phyloP scores from a whole-genome alignment of 2,888 invertebrate species.

The Lymantria dispar region DNA sequence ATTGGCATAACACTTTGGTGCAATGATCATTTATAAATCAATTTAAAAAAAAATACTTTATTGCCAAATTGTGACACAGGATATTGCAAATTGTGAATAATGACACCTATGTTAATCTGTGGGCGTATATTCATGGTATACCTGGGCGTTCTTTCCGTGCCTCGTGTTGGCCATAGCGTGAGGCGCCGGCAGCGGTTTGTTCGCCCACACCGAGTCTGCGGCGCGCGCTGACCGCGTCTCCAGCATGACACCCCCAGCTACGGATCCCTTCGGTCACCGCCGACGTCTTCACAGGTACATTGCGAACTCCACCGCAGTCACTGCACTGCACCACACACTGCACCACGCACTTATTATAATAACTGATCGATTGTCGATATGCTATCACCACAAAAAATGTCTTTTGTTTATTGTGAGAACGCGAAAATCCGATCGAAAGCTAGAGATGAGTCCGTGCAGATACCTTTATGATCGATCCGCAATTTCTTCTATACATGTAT shows the following conservation, averaged over 20 bases:
- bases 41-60: background rate
- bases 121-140: conserved; percentile 39
- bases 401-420: conserved; percentile 64
- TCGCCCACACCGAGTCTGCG: conserved; percentile 87
- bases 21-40: background rate
- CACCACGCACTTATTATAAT: conserved; percentile 12
- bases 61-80: conserved; percentile 15
- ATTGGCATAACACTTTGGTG: background rate
- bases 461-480: conserved; percentile 39
- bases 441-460: conserved; percentile 43
- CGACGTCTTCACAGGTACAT: conserved; percentile 65
- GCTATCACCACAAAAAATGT: conserved; percentile 48
- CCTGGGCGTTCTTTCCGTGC: conserved; percentile 88
- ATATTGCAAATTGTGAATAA: conserved; percentile 11
- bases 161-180: conserved; percentile 80
- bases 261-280: conserved; percentile 48
- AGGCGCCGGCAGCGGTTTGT: conserved; percentile 82
- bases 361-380: conserved; percentile 36
- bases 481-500: conserved; percentile 13
- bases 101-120: conserved; percentile 12
- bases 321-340: conserved; percentile 54
- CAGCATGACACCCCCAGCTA: conserved; percentile 84
- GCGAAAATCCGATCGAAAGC: conserved; percentile 65
- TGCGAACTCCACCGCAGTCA: conserved; percentile 52
- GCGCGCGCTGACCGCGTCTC: conserved; percentile 88